Conservation (phyloP, 2,113 vertebrate genomes). For the Pterocles gutturalis region DNA sequence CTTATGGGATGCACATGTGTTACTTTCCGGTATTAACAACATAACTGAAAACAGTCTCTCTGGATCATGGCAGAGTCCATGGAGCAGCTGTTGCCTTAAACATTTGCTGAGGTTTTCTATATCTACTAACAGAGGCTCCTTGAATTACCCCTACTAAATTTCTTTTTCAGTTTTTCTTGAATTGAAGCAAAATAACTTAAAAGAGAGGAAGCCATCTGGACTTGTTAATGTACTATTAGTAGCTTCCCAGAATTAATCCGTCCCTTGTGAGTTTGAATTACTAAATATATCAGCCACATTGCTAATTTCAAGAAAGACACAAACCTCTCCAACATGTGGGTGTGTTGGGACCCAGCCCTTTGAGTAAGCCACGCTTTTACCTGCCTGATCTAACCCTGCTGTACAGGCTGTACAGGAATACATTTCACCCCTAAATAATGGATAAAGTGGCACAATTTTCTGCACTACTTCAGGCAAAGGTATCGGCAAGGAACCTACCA, state of each 20-base stretch:
- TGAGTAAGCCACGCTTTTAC: not conserved
- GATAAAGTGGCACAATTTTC: not conserved
- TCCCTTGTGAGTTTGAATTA: not conserved
- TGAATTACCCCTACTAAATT: not conserved
- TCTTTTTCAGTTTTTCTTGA: not conserved
- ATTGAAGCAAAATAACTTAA: conserved; percentile 26
- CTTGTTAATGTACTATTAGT: conserved; percentile 33
- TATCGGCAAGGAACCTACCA: not conserved
- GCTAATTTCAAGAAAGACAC: not conserved
- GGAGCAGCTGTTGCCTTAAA: not conserved
- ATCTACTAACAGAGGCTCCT: not conserved
- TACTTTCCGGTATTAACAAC: not conserved
- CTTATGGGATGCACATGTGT: not conserved
- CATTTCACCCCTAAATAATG: not conserved
- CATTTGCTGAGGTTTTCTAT: not conserved
- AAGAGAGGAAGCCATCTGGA: conserved; percentile 49
- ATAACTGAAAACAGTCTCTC: not conserved
- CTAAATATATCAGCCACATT: not conserved
- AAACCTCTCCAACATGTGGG: not conserved
- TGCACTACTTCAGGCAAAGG: not conserved
- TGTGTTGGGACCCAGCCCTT: not conserved
- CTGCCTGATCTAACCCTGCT: not conserved
- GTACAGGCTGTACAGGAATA: not conserved
- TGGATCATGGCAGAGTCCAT: not conserved
- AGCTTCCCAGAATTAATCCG: conserved; percentile 29